Evolutionary conservation across 2,888 invertebrate genomes (phyloP), one percentile per base, ranked within the genome.

Genomic region (Psylliodes chrysocephalus): DNA sequence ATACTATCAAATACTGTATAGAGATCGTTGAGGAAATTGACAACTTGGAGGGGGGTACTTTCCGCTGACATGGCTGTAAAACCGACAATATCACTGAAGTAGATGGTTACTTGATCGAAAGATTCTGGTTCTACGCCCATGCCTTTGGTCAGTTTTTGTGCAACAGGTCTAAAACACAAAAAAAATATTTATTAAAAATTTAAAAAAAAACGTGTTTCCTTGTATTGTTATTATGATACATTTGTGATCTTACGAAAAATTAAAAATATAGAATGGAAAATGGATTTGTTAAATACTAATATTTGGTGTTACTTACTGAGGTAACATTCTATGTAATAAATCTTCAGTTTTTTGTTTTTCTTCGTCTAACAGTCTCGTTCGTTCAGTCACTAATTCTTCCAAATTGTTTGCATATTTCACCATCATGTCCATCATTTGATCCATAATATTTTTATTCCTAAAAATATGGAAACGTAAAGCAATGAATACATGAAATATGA

Each of bases 361-460:
- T 83, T 95, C 95, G 78, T 90, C 90, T 77, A 96, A 85, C 78
- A 94, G 88, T 79, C 92, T 89, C 70, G 96, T 96, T 77, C 96
- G 88, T 84, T 96, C 95, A 77, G 88, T 91, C 79, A 96, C 96
- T 84, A 96, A 89, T 82, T 95, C 95, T 84, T 96, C 96, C 83
- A 96, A 89, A 85, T 96, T 94, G 82, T 94, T 93, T 63, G 96
- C 95, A 83, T 97, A 96, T 78, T 94, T 95, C 82, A 95, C 96
- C 95, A 96, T 95, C 94, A 96, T 95, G 75, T 93, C 92, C 91
- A 96, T 95, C 94, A 96, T 95, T 86, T 96, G 95, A 83, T 96
- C 96, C 94, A 96, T 94, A 74, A 96, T 94, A 81, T 95, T 95
- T 76, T 91, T 89, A 77, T 89, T 91, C 79, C 93, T 93, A 77